Conservation (phyloP, 2,888 invertebrate species). For the Cantharis flavilabris region DNA sequence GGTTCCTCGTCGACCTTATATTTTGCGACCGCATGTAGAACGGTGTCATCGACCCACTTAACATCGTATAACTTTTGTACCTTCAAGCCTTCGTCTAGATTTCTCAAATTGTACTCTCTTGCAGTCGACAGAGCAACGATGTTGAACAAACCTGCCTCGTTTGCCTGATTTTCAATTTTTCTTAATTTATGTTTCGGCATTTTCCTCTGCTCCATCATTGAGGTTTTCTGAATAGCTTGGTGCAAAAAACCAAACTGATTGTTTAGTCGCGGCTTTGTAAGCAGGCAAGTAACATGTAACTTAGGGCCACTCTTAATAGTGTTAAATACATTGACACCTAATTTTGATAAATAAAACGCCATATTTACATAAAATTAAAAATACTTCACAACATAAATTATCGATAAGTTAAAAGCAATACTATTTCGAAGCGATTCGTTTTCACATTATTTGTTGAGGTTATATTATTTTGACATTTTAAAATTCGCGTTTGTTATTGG, state of each 20-base stretch:
- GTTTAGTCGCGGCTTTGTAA: not conserved
- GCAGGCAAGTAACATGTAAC: not conserved
- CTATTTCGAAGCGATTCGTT: not conserved
- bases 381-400: not conserved
- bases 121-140: slow-evolving; percentile 87
- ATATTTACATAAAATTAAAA: not conserved
- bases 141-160: slow-evolving; percentile 63
- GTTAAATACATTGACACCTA: not conserved
- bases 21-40: slow-evolving; percentile 81
- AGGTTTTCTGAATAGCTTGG: not conserved
- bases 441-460: not conserved
- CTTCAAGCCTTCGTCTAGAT: slow-evolving; percentile 68
- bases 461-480: not conserved
- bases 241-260: not conserved
- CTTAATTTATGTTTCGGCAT: not conserved
- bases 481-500: not conserved
- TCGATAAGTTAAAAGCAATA: not conserved
- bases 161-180: not conserved
- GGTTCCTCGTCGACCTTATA: slow-evolving; percentile 77
- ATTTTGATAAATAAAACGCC: not conserved
- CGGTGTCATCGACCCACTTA: slow-evolving; percentile 68
- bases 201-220: not conserved
- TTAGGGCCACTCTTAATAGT: not conserved
- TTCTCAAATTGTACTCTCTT: slow-evolving; percentile 82
- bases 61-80: slow-evolving; percentile 80